These are phyloP conservation scores for Condylura cristata DNA, from an alignment of 2,113 vertebrate species.

Conservation along the genomic window DNA sequence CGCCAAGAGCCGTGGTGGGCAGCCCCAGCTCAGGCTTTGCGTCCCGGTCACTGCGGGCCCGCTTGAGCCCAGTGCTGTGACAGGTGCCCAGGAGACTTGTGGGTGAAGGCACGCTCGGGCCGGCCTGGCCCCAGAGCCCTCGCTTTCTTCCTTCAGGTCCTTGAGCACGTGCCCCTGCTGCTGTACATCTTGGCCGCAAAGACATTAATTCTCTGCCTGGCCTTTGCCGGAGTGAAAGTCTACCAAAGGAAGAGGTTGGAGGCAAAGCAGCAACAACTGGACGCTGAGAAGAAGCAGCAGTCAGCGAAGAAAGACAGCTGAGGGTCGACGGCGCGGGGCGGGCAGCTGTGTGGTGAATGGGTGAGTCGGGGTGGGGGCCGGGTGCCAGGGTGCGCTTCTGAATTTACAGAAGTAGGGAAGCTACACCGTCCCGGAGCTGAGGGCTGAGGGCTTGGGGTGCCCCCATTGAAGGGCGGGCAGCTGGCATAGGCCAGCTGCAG, in stretches of 20 bases:
- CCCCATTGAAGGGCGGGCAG: rapidly evolving
- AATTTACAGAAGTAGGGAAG: too few relatives aligned
- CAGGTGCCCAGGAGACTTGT: too few relatives aligned
- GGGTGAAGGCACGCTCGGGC: too few relatives aligned
- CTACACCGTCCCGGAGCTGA: too few relatives aligned
- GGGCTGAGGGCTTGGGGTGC: background rate
- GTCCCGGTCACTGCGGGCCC: background rate
- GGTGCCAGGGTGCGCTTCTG: too few relatives aligned
- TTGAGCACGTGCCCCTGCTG: constrained; percentile 94
- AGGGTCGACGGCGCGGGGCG: constrained; percentile 67
- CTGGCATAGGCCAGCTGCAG: too few relatives aligned
- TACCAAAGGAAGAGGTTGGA: constrained; percentile 92
- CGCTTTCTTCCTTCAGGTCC: constrained; percentile 84
- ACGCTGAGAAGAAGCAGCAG: constrained; percentile 75
- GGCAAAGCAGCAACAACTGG: constrained; percentile 84
- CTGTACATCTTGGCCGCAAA: constrained; percentile 97
- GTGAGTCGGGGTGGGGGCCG: background rate
- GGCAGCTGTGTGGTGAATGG: rapidly evolving
- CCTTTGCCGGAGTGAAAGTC: constrained; percentile 93
- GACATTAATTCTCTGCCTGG: constrained; percentile 94
- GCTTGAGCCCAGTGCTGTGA: background rate
- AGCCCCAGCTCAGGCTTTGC: background rate
- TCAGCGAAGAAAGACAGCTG: constrained; percentile 89
- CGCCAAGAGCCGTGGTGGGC: background rate
- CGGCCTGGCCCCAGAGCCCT: background rate